Evolutionary conservation across 2,113 vertebrate species (phyloP), one percentile per base, ranked within the genome.

Genomic region (Mastomys coucha): DNA sequence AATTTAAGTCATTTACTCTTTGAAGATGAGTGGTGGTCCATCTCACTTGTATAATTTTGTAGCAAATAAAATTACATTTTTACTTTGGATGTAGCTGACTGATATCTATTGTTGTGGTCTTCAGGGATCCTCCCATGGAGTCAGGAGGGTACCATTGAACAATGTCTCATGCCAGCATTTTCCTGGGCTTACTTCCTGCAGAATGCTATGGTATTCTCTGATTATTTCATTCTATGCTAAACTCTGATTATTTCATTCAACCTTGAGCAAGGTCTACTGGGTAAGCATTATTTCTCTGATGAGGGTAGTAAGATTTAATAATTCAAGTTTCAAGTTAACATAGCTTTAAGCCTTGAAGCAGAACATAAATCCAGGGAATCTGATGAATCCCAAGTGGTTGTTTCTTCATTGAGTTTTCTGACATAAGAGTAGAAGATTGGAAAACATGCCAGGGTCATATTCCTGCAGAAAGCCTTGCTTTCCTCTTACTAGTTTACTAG

Each of bases 241-340:
- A 72, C 11, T 81, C 51, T n/a, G 16, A 31, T 69, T 67, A 56
- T 56, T 88, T 88, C 49, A 77, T 88, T 93, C 86, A 82, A 45
- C 81, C 63, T 45, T 78, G 69, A 84, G 63, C 58, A 63, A 53
- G 75, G 33, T 51, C 67, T 67, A 31, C 49, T 0, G 5, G 14
- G 24, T 45, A 51, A 75, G 28, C 2, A 51, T 49, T 92, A 56
- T 96, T 93, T 87, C 81, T 58, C 45, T 69, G 56, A 53, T 12
- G 80, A 75, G 63, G 84, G 70, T 36, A 82, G n/a, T 58, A 92
- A 58, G n/a, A 86, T 49, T 28, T 56, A 33, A 49, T 91, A 80
- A 90, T 88, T 95, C 49, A 80, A 69, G 49, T 76, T 85, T 96
- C 53, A 75, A 69, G 56, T 75, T 96, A 89, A 45, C 24, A 33